These are phyloP conservation scores for Ardeotis arabs DNA, from an alignment of 2,113 vertebrate genomes.

Conservation along the genomic window DNA sequence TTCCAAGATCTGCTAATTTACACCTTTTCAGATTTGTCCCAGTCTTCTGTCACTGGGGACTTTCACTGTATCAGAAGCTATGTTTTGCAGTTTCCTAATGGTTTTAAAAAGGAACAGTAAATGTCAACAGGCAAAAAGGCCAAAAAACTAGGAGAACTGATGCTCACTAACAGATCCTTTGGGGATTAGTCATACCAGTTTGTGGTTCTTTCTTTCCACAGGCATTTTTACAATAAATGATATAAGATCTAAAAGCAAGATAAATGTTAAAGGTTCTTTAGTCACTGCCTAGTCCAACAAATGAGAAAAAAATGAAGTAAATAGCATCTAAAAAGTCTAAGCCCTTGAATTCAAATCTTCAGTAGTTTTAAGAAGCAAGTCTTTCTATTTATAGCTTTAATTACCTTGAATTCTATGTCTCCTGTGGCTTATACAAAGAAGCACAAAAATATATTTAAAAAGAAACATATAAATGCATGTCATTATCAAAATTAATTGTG, in stretches of 20 bases:
- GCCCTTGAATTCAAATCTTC: not conserved
- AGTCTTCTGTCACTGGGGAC: not conserved
- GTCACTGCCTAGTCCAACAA: not conserved
- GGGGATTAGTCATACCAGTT: not conserved
- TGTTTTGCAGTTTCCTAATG: slow-evolving; percentile 18
- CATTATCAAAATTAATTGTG: not conserved
- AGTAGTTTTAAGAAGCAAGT: not conserved
- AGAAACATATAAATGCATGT: not conserved
- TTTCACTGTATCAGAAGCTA: not conserved
- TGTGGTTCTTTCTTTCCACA: not conserved
- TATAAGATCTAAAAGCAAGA: not conserved
- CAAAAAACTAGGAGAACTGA: not conserved
- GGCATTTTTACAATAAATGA: not conserved
- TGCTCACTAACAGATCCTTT: not conserved
- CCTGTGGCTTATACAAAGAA: not conserved
- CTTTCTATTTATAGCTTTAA: slow-evolving; percentile 23
- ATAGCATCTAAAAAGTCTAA: not conserved
- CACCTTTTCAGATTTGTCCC: not conserved
- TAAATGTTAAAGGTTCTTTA: not conserved
- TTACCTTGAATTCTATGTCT: not conserved
- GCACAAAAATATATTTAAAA: not conserved
- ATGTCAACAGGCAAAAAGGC: slow-evolving; percentile 47
- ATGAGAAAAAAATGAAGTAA: not conserved
- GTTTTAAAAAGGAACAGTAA: slow-evolving; percentile 9
- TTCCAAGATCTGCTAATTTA: not conserved